These are phyloP conservation scores for Rhabdomys pumilio DNA, from an alignment of 2,797 vertebrate species.

Conservation along the genomic window DNA sequence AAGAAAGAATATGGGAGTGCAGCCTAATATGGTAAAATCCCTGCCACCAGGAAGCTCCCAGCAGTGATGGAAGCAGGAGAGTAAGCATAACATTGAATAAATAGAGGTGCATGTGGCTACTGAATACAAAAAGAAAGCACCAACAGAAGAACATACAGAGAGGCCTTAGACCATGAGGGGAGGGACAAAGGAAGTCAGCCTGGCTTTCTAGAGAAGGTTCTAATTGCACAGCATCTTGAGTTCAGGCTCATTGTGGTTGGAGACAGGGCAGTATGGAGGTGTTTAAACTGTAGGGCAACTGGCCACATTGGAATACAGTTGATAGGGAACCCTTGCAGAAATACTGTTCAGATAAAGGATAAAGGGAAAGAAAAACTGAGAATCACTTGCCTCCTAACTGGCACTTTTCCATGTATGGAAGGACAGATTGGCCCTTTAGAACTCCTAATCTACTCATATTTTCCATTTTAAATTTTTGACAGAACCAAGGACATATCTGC, in stretches of 20 bases:
- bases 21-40: background rate
- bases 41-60: background rate
- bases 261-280: background rate
- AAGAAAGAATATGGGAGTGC: background rate
- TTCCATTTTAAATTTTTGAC: slow-evolving; percentile 47
- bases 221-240: background rate
- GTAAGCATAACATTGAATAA: background rate
- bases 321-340: background rate
- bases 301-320: background rate
- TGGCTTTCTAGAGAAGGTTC: background rate
- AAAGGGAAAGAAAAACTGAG: background rate
- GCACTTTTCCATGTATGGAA: background rate
- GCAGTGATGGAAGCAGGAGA: background rate
- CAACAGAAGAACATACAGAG: background rate
- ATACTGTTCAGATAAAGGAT: background rate
- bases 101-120: background rate
- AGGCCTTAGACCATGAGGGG: background rate
- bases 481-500: background rate
- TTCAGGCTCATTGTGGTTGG: background rate
- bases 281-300: background rate
- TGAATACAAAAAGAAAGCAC: background rate
- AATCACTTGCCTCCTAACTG: background rate
- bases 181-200: background rate
- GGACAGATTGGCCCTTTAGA: background rate
- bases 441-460: background rate